Evolutionary conservation across 2,113 vertebrate genomes (phyloP).

Genomic region (Scomber scombrus): DNA sequence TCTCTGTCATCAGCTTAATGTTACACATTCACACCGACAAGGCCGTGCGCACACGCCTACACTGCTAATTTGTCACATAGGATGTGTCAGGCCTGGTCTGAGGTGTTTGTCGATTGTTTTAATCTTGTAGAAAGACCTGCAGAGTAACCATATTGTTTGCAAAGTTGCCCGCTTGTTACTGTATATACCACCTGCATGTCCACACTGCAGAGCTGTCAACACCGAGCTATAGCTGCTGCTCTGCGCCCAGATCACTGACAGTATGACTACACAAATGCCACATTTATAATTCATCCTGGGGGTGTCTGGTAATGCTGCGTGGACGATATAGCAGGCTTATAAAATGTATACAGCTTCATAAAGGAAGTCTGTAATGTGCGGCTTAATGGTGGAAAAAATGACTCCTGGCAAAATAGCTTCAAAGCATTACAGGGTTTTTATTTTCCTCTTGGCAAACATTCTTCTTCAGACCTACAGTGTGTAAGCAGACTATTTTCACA

Average conservation of each 20-base stretch:
- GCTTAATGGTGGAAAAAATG: conserved; percentile 51
- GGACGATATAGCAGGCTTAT: conserved; percentile 3
- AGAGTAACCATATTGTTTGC: conserved; percentile 54
- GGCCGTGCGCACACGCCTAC: background rate
- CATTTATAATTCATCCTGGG: conserved; percentile 49
- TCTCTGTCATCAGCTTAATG: conserved; percentile 54
- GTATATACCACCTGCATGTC: conserved; percentile 30
- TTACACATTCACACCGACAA: conserved; percentile 23
- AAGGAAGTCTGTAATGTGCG: conserved; percentile 23
- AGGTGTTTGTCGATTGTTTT: conserved; percentile 51
- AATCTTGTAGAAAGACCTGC: conserved; percentile 9
- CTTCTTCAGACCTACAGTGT: conserved; percentile 8
- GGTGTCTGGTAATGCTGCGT: conserved; percentile 19
- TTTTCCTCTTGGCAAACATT: conserved; percentile 22
- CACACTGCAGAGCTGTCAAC: conserved; percentile 33
- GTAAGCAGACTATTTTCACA: conserved; percentile 8
- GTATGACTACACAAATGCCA: conserved; percentile 1
- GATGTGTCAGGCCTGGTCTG: conserved; percentile 32
- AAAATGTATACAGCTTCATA: conserved; percentile 22
- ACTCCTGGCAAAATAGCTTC: conserved; percentile 31
- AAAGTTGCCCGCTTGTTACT: background rate
- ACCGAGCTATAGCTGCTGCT: background rate
- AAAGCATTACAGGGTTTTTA: conserved; percentile 34
- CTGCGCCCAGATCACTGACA: conserved; percentile 10
- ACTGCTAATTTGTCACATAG: conserved; percentile 51